phyloP scores from a whole-genome alignment of 1,140 invertebrate genomes.

The Drosophila bocqueti region DNA sequence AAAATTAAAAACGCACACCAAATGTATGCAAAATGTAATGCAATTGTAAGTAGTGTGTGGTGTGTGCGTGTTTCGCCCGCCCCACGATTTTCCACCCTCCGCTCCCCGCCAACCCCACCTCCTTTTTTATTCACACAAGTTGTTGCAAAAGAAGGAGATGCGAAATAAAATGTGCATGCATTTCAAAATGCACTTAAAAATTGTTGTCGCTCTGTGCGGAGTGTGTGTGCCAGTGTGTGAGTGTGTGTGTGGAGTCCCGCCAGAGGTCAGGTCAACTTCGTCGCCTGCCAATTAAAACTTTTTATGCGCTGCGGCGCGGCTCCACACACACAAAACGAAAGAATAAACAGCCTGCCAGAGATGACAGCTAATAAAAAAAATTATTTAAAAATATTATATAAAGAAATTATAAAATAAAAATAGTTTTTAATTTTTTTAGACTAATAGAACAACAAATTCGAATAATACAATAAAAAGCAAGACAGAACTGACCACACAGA shows the following conservation, averaged over 20 bases:
- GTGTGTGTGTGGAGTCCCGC: conserved; percentile 48
- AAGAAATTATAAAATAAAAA: not conserved
- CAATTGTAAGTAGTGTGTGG: conserved; percentile 45
- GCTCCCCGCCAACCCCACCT: not conserved
- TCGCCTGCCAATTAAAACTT: conserved; percentile 81
- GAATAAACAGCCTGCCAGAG: conserved; percentile 6
- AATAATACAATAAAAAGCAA: not conserved
- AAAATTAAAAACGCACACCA: conserved; percentile 46
- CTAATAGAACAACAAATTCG: not conserved
- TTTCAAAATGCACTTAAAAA: conserved; percentile 64
- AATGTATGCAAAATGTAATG: conserved; percentile 68
- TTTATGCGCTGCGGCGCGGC: conserved; percentile 73
- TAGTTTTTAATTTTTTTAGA: no score
- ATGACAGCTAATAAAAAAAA: conserved; percentile 5
- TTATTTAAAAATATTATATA: not conserved
- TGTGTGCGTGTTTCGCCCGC: conserved; percentile 19
- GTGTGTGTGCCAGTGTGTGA: conserved; percentile 13
- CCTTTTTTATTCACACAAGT: conserved; percentile 5
- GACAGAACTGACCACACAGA: not conserved
- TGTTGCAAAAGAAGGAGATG: conserved; percentile 28
- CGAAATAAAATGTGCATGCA: conserved; percentile 55
- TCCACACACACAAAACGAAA: conserved; percentile 30
- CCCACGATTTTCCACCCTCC: not conserved
- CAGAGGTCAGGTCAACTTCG: conserved; percentile 80
- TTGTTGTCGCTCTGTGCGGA: conserved; percentile 28